These are phyloP conservation scores for Procavia capensis DNA, from an alignment of 2,113 vertebrate species.

Conservation along the genomic window DNA sequence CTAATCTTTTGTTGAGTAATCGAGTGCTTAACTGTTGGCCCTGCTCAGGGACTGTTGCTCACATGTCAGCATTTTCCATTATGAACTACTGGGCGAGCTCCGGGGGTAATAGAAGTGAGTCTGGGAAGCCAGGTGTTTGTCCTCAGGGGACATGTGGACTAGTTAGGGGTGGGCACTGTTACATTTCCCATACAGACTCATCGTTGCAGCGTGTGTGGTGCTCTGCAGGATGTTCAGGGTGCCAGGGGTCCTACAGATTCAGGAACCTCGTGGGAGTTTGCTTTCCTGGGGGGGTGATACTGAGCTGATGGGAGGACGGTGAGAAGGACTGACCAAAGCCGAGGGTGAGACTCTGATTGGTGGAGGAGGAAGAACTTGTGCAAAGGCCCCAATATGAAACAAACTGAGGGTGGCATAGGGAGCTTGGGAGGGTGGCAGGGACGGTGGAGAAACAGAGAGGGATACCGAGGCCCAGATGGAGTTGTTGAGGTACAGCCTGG, in stretches of 20 bases:
- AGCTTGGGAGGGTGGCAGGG: neutral
- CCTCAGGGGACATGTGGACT: neutral
- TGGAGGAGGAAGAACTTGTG: neutral
- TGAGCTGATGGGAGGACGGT: neutral
- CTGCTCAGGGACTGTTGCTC: neutral
- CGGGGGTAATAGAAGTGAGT: neutral
- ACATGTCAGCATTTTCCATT: neutral
- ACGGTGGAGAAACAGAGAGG: neutral
- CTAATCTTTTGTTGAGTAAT: neutral
- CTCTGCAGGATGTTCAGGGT: neutral
- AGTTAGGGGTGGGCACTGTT: neutral
- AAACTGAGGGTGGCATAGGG: neutral
- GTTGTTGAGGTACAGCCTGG: neutral
- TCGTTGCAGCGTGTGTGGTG: neutral
- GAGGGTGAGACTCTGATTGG: neutral
- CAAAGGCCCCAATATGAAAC: neutral
- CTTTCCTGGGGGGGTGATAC: neutral
- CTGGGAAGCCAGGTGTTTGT: neutral
- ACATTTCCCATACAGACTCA: neutral
- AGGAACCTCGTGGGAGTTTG: slow-evolving; percentile 19
- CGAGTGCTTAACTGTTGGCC: neutral
- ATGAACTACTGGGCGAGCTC: neutral
- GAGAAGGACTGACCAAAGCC: neutral
- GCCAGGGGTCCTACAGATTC: neutral
- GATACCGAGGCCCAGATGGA: neutral